A percentile compares a stretch with the other conserved stretches of the same genome.
Evolutionary conservation across 2,888 invertebrate genomes (phyloP).

Genomic region (Polymixis flavicincta): DNA sequence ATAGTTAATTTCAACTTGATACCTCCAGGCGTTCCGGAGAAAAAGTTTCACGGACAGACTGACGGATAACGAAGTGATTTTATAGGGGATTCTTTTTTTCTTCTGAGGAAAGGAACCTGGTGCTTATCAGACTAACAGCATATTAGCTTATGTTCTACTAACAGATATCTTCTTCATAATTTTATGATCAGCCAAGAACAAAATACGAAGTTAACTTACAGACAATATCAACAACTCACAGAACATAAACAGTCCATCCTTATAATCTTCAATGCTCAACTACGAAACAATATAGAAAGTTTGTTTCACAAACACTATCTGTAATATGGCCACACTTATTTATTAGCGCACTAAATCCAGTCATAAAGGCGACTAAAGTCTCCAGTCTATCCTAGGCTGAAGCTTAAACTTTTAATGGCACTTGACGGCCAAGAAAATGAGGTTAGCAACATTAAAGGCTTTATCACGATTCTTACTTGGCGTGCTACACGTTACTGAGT

Average conservation of each 20-base stretch:
- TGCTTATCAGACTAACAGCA: no score
- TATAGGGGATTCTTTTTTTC: no score
- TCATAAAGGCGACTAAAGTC: constrained; percentile 68
- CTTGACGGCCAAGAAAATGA: constrained; percentile 81
- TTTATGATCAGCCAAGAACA: not conserved
- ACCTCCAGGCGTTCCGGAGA: no score
- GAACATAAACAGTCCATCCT: constrained; percentile 5
- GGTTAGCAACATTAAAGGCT: constrained; percentile 78
- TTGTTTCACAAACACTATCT: constrained; percentile 59
- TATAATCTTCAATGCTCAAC: constrained; percentile 45
- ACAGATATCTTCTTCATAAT: not conserved
- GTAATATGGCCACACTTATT: constrained; percentile 72
- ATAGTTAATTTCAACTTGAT: no score
- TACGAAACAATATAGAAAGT: constrained; percentile 57
- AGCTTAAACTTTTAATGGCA: constrained; percentile 84
- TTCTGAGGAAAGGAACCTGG: not conserved
- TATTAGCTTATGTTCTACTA: not conserved
- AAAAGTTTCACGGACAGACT: no score
- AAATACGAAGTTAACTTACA: not conserved
- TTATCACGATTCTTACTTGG: constrained; percentile 77
- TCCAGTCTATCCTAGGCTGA: constrained; percentile 71
- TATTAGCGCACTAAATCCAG: constrained; percentile 74
- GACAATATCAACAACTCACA: not conserved
- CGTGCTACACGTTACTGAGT: constrained; percentile 49
- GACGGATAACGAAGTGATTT: no score